These are phyloP conservation scores for Sinohyriopsis cumingii DNA, from an alignment of 2,888 invertebrate genomes.

Conservation along the genomic window DNA sequence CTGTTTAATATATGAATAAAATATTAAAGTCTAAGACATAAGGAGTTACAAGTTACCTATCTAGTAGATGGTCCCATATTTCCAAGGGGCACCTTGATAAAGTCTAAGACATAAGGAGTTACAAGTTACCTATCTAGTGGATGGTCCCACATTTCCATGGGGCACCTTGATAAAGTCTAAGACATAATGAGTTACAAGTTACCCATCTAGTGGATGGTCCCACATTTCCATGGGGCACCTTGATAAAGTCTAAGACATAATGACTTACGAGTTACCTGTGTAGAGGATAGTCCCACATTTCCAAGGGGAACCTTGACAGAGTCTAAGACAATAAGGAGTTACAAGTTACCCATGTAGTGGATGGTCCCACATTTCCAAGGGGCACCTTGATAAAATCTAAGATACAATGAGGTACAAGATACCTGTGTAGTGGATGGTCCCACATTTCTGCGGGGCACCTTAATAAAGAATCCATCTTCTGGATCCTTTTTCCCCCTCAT, in stretches of 20 bases:
- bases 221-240: no score
- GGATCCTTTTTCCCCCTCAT: conserved; percentile 94
- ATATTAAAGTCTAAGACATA: no score
- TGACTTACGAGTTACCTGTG: no score
- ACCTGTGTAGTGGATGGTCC: conserved; percentile 79
- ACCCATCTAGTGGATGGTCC: conserved; percentile 75
- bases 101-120: neutral
- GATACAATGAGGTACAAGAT: conserved; percentile 2
- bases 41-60: no score
- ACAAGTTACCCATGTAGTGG: no score
- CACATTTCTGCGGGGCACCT: conserved; percentile 91
- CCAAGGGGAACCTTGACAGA: no score
- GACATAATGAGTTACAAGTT: conserved; percentile 1
- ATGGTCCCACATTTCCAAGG: conserved; percentile 87
- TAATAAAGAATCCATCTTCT: conserved; percentile 87
- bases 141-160: conserved; percentile 88
- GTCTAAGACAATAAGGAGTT: no score
- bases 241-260: no score
- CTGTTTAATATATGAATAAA: no score
- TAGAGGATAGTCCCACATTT: no score
- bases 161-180: conserved; percentile 85
- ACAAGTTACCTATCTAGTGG: conserved; percentile 73
- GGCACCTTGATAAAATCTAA: conserved; percentile 82
- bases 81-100: no score
- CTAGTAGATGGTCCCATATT: no score